Percentiles rank a stretch among this genome's conserved stretches.
Evolutionary conservation across 2,113 vertebrate species (phyloP).

Genomic region (Onychorhynchus coronatus): DNA sequence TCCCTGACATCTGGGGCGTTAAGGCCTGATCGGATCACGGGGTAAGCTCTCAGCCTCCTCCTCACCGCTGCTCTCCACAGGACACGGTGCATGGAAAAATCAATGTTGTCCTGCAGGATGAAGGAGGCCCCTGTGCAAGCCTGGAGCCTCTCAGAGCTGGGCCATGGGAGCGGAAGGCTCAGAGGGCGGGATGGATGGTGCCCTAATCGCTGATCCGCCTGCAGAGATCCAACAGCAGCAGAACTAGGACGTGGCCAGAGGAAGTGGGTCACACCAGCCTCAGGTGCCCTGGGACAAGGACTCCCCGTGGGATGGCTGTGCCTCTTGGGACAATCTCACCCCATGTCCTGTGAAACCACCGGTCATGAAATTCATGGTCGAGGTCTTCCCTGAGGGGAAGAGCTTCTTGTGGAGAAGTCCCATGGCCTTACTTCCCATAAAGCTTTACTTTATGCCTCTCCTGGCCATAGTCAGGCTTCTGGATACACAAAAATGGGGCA

Average conservation of each 20-base stretch:
- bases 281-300: not conserved
- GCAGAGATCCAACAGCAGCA: not conserved
- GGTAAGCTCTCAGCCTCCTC: constrained; percentile 28
- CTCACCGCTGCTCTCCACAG: not conserved
- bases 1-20: constrained; percentile 47
- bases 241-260: not conserved
- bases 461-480: not conserved
- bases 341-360: not conserved
- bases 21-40: constrained; percentile 52
- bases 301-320: not conserved
- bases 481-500: rapidly evolving
- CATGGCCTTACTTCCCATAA: not conserved
- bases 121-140: not conserved
- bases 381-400: not conserved
- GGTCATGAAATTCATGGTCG: not conserved
- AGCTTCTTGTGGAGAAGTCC: not conserved
- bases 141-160: not conserved
- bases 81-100: not conserved
- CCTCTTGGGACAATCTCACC: not conserved
- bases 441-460: not conserved
- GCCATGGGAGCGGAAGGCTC: constrained; percentile 2
- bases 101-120: not conserved
- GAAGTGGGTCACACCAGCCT: constrained; percentile 32
- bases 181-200: not conserved
- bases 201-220: not conserved